Evolutionary conservation across 2,113 vertebrate genomes (phyloP).

Genomic region (Prochilodus magdalenae): DNA sequence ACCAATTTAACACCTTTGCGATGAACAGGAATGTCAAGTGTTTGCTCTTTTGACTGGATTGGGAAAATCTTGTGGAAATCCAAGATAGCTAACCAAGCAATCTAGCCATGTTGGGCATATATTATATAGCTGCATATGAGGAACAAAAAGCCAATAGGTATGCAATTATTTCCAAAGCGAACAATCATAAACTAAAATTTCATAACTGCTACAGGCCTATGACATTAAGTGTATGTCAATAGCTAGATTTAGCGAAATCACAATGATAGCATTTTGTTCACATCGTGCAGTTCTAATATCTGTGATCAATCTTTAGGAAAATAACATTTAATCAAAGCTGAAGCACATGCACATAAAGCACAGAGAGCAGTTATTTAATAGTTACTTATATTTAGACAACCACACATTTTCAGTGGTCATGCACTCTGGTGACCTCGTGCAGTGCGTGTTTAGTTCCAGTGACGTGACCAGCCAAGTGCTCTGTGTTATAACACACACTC

Average conservation of each 20-base stretch:
- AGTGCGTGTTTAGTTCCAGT: conserved; percentile 22
- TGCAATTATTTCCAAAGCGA: too few relatives aligned
- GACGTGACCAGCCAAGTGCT: neutral
- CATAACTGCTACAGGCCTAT: too few relatives aligned
- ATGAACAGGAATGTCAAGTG: too few relatives aligned
- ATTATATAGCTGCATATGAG: too few relatives aligned
- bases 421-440: conserved; percentile 10
- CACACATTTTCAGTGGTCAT: conserved; percentile 20
- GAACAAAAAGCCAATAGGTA: too few relatives aligned
- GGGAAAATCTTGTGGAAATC: too few relatives aligned
- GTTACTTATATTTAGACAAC: neutral
- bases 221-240: too few relatives aligned
- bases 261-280: neutral
- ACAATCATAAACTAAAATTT: too few relatives aligned
- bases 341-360: neutral
- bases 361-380: neutral
- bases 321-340: neutral
- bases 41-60: too few relatives aligned
- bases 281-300: neutral
- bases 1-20: too few relatives aligned
- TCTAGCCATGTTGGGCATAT: too few relatives aligned
- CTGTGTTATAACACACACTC: conserved; percentile 31
- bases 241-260: neutral
- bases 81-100: too few relatives aligned
- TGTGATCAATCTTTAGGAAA: neutral